Base-by-base conservation (phyloP, 2,888 invertebrate species). In the Anthophora plumipes region DNA sequence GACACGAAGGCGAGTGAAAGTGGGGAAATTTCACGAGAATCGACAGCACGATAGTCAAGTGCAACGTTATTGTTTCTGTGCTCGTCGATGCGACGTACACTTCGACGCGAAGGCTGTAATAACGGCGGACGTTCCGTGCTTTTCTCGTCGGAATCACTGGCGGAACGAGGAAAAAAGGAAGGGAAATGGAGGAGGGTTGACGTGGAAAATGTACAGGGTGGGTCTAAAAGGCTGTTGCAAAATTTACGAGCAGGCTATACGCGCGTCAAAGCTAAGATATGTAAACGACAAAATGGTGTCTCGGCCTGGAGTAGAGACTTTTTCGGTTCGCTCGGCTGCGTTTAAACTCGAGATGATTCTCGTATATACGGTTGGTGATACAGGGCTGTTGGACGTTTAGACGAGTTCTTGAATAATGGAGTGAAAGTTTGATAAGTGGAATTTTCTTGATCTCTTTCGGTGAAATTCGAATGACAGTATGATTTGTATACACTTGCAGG, bases 21-120 rank as follows among this genome's bases (percentile, higher is more conserved):
- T 8, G 3, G n/a, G n/a, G 52, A 66, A 60, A 70, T 50, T 80
- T 55, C 39, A 25, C 43, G 52, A 39, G 50, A 55, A 68, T 72
- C 59, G 59, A 68, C 61, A 52, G 25, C 52, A 59, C 8, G 59
- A 1, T 39, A 46, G 46, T 50, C 67, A 52, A 69, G 41, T 52
- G 50, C 78, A 69, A 52, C 55, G 31, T 46, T 57, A 57, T 70
- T 78, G 63, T 46, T 25, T 50, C 14, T 17, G 17, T 22, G n/a
- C 25, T 50, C 20, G 17, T 8, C 50, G 12, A 48, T 41, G 48
- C 52, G 39, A 39, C 57, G 20, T 37, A 25, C 41, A 17, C n/a
- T 61, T 55, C 77, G 70, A 77, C 61, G 31, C 46, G 72, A 60
- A 61, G 61, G 39, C 60, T 37, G 70, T 80, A 72, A 71, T 71